A percentile compares a stretch with the other conserved stretches of the same genome.
Conservation (phyloP, 1,140 invertebrate species). For the Harlomillsia oculata region DNA sequence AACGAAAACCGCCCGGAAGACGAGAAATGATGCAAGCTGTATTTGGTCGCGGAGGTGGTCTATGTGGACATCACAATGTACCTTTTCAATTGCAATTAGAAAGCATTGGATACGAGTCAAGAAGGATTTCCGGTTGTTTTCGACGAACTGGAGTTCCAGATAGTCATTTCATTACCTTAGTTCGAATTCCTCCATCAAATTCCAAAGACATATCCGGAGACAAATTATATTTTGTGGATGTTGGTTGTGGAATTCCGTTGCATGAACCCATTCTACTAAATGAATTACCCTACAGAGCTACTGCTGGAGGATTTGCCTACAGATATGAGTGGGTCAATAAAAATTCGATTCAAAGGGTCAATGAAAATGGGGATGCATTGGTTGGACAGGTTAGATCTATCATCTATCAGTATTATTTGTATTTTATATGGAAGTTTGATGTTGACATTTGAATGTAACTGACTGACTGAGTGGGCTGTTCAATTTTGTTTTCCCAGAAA, state of each 20-base stretch:
- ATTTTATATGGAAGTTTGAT: not conserved
- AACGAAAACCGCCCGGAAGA: not conserved
- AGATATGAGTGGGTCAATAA: constrained; percentile 12
- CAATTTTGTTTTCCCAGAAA: not conserved
- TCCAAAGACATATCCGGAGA: not conserved
- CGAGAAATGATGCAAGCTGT: not conserved
- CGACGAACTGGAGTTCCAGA: constrained; percentile 13
- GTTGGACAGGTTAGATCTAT: constrained; percentile 7
- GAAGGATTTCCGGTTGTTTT: constrained; percentile 12
- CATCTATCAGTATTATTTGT: not conserved
- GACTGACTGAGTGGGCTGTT: not conserved
- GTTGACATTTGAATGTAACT: not conserved
- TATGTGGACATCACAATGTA: constrained; percentile 22
- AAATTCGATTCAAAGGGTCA: not conserved
- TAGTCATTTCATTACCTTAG: constrained; percentile 12
- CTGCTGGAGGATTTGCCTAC: constrained; percentile 25
- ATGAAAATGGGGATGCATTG: constrained; percentile 19
- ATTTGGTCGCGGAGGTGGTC: not conserved
- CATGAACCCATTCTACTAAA: constrained; percentile 8
- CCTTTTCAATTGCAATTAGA: constrained; percentile 8
- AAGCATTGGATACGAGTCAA: constrained; percentile 14
- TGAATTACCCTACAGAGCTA: constrained; percentile 7
- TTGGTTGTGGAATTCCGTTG: constrained; percentile 23
- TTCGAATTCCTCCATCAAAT: not conserved
- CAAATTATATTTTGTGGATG: constrained; percentile 20